Conservation (phyloP, 64 coral and sea anemone species). For the Actinia tenebrosa region DNA sequence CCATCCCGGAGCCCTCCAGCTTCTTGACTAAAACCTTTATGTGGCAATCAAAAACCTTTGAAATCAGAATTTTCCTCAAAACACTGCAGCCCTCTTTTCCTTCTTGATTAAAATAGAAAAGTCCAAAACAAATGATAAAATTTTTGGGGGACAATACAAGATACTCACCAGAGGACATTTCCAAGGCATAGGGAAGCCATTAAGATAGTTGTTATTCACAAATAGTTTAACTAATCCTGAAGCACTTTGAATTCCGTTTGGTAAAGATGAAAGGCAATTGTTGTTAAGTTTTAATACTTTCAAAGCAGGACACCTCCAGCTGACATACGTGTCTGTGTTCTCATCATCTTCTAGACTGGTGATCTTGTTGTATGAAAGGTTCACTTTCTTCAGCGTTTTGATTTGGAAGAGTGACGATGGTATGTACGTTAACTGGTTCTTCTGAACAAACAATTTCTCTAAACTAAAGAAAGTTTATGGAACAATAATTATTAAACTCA, state of each 20-base stretch:
- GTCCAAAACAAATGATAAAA: no score
- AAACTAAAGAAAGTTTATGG: slow-evolving; percentile 37
- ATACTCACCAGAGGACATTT: slow-evolving; percentile 90
- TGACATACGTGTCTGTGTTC: background rate
- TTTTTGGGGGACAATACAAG: background rate
- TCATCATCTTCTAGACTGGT: slow-evolving; percentile 26
- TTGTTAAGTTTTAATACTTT: slow-evolving; percentile 62
- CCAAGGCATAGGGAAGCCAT: slow-evolving; percentile 80
- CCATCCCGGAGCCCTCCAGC: no score
- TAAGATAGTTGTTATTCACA: slow-evolving; percentile 60
- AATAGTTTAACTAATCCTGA: slow-evolving; percentile 59
- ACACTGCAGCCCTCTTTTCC: no score
- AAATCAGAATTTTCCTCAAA: no score
- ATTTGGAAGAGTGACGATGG: slow-evolving; percentile 51
- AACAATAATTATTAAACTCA: background rate
- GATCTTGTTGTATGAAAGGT: slow-evolving; percentile 68
- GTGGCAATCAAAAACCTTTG: no score
- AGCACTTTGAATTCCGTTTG: slow-evolving; percentile 68
- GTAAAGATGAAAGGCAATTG: slow-evolving; percentile 65
- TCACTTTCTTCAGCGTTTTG: slow-evolving; percentile 52
- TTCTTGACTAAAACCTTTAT: no score
- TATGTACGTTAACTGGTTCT: slow-evolving; percentile 54
- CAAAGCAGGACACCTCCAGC: slow-evolving; percentile 71
- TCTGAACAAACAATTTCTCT: slow-evolving; percentile 48
- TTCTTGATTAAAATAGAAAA: no score